Evolutionary conservation across 2,888 invertebrate species (phyloP).

Genomic region (Caenorhabditis sp.): DNA sequence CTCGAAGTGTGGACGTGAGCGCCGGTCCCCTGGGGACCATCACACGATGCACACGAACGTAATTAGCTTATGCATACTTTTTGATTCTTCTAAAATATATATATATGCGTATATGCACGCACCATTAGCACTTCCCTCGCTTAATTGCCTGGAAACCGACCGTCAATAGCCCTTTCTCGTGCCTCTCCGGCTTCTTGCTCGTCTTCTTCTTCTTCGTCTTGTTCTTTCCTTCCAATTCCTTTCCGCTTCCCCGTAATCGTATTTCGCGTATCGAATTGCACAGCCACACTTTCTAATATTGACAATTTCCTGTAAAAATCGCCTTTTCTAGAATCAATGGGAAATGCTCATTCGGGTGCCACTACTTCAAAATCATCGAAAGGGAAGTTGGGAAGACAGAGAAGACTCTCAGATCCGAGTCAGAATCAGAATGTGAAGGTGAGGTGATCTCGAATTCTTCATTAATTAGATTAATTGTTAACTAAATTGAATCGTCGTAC

Average conservation of each 20-base stretch:
- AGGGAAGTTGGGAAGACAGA: conserved; percentile 44
- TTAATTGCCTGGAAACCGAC: conserved; percentile 9
- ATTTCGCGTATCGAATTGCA: conserved; percentile 2
- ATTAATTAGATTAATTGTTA: too few relatives aligned
- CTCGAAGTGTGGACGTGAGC: too few relatives aligned
- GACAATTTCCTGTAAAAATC: conserved; percentile 2
- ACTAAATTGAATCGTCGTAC: too few relatives aligned
- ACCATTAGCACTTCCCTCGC: not conserved
- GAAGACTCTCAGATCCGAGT: conserved; percentile 54
- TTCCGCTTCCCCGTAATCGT: not conserved
- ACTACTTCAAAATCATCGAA: conserved; percentile 23
- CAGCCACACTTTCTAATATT: conserved; percentile 14
- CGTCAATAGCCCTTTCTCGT: not conserved
- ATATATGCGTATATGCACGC: not conserved
- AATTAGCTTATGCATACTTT: not conserved
- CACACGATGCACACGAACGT: too few relatives aligned
- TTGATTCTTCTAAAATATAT: too few relatives aligned
- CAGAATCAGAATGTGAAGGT: conserved; percentile 50
- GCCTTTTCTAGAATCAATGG: conserved; percentile 15
- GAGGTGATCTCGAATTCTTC: conserved; percentile 1
- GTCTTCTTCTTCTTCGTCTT: too few relatives aligned
- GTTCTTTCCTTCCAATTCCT: too few relatives aligned
- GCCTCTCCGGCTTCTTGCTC: not conserved
- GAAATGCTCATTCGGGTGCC: conserved; percentile 42
- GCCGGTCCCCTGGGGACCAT: too few relatives aligned